Base-by-base conservation (phyloP, 2,888 invertebrate species). In the Neria commutata region DNA sequence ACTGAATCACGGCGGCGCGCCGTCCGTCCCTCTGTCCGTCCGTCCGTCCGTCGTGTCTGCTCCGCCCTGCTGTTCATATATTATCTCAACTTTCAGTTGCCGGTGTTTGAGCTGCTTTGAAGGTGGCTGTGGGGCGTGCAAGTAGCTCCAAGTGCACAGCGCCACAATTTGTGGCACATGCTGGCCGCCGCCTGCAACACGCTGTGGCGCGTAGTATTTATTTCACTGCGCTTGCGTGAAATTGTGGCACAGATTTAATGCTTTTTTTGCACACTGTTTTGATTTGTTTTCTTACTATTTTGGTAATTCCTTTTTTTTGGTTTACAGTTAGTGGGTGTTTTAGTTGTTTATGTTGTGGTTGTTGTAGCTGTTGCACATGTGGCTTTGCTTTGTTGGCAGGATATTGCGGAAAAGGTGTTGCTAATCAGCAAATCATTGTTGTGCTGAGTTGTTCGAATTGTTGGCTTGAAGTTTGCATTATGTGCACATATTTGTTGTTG, bases 381-480 rank as follows among this genome's bases (percentile, higher is more conserved):
- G 66, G 71, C 64, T 72, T n/a, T n/a, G n/a, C n/a, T n/a, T n/a
- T n/a, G n/a, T n/a, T n/a, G n/a, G 25, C 64, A 71, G 72, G 75
- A 76, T 72, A 74, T 77, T 77, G 74, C 76, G 74, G 76, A 76
- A 74, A 74, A 69, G 70, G 68, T 76, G 73, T 70, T 72, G 76
- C 73, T 77, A 76, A 77, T 77, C 74, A 75, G 75, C 75, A 75
- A 75, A 76, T 76, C 72, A 69, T 68, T 73, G 61, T 67, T 64
- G 73, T 67, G 68, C 68, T 68, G 71, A 75, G 74, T 74, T 70
- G 73, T 70, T 14, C n/a, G n/a, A n/a, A n/a, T n/a, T n/a, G n/a
- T n/a, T n/a, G n/a, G n/a, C n/a, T n/a, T n/a, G n/a, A n/a, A n/a
- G 40, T 40, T 11, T n/a, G 40, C 40, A 65, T 69, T 33, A 67